Evolutionary conservation across 92 coral and sea anemone species (phyloP), one percentile per base, ranked within the genome.

Genomic region (Siderastrea radians): DNA sequence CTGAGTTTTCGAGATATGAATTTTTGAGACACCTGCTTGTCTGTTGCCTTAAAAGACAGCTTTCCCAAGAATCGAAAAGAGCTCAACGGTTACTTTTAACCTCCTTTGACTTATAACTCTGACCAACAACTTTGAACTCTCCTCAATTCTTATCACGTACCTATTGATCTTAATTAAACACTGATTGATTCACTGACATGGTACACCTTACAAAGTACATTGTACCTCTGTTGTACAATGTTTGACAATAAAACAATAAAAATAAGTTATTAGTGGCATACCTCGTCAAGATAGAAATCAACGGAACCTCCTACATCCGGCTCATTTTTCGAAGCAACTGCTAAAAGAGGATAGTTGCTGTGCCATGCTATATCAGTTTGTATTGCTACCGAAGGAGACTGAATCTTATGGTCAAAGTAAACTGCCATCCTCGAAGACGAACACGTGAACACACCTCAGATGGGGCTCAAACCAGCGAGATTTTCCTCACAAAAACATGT

Each of bases 361-460:
- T 97, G 99, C 99, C 99, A 97, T 0, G 96, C 92, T 72, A 97
- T 91, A 68, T 94, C 98, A 51, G 99, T 97, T 57, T 97, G 96
- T 53, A 93, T 82, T 46, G 97, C 96, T 44, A 89, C 95, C 77
- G 86, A 85, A 14, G 99, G 95, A 58, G 98, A 78, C 74, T 97
- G 98, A n/a, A 97, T 97, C 84, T 93, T 96, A 75, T 97, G 95
- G 80, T 97, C 99, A 91, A 97, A 97, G 87, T 97, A 97, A 6
- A 97, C 99, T 46, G 99, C 99, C 99, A 97, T 97, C 16, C 49
- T 72, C 38, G 52, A n/a, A 59, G 59, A 70, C 60, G 78, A 17
- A 49, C 12, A 11, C 73, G 58, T 71, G 53, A 59, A 49, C 8
- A 72, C 44, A n/a, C 57, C 17, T 82, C 86, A 14, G 68, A 26